phyloP scores from a whole-genome alignment of 1,140 invertebrate species.

The Marisa cornuarietis region DNA sequence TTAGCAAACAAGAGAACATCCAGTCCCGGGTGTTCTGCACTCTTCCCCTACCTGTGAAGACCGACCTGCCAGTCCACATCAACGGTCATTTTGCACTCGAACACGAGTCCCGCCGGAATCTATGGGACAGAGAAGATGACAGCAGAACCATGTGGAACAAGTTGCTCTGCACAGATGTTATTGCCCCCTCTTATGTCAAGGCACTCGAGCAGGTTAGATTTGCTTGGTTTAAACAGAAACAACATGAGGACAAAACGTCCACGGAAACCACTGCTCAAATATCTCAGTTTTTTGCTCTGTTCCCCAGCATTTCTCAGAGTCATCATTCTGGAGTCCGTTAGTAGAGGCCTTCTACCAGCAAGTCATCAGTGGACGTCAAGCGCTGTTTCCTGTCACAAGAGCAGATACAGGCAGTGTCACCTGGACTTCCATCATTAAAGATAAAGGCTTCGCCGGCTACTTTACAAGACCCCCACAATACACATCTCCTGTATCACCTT shows the following conservation, averaged over 20 bases:
- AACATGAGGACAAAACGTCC: not conserved
- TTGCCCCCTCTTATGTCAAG: slow-evolving; percentile 47
- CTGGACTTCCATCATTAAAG: slow-evolving; percentile 2
- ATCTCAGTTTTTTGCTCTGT: slow-evolving; percentile 22
- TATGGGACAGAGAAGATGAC: slow-evolving; percentile 45
- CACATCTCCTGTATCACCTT: too few relatives aligned
- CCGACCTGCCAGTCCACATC: slow-evolving; percentile 57
- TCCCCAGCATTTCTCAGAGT: slow-evolving; percentile 25
- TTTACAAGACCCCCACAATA: not conserved
- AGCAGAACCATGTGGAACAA: slow-evolving; percentile 51
- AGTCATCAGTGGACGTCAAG: not conserved
- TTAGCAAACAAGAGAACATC: not conserved
- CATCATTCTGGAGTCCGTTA: slow-evolving; percentile 26
- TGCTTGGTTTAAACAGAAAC: slow-evolving; percentile 1
- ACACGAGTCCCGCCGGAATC: slow-evolving; percentile 52
- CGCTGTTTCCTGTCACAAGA: slow-evolving; percentile 17
- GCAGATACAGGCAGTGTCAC: not conserved
- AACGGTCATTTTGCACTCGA: slow-evolving; percentile 63
- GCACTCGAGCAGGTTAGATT: slow-evolving; percentile 30
- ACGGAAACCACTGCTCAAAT: slow-evolving; percentile 9
- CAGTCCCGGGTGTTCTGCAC: slow-evolving; percentile 52
- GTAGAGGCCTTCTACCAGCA: slow-evolving; percentile 9
- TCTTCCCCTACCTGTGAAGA: slow-evolving; percentile 55
- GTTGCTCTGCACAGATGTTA: slow-evolving; percentile 37
- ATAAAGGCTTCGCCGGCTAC: slow-evolving; percentile 2